Percentiles rank a stretch among this genome's conserved stretches.
Evolutionary conservation across 1,140 invertebrate genomes (phyloP).

Genomic region (Magallana gigas): DNA sequence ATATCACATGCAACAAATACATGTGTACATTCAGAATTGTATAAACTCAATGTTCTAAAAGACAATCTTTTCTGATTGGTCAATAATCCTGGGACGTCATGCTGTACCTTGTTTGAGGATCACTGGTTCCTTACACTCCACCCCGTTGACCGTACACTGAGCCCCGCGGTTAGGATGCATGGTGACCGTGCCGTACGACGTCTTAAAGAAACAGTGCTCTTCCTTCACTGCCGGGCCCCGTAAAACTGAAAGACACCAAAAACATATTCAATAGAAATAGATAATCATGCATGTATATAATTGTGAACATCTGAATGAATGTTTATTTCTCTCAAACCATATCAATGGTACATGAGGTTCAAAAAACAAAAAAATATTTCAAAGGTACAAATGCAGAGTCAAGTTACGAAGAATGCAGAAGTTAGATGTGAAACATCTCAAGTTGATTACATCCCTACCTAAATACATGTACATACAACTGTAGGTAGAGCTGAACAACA

Average conservation of each 20-base stretch:
- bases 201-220: constrained; percentile 90
- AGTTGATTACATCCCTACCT: too few species aligned
- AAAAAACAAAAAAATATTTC: too few species aligned
- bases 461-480: too few species aligned
- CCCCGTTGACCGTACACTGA: constrained; percentile 91
- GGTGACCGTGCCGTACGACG: constrained; percentile 87
- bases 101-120: constrained; percentile 86
- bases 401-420: too few species aligned
- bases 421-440: not conserved
- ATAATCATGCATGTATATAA: not conserved
- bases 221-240: constrained; percentile 80
- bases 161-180: constrained; percentile 86
- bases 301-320: not conserved
- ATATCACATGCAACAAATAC: too few species aligned
- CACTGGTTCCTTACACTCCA: constrained; percentile 86
- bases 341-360: too few species aligned
- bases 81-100: constrained; percentile 46
- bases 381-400: too few species aligned
- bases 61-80: not conserved
- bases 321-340: too few species aligned
- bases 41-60: not conserved
- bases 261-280: too few species aligned
- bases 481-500: too few species aligned
- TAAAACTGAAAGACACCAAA: constrained; percentile 65
- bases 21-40: too few species aligned